A percentile compares a stretch with the other conserved stretches of the same genome.
Evolutionary conservation across 2,113 vertebrate species (phyloP).

Genomic region (Mormyrus iriodes): DNA sequence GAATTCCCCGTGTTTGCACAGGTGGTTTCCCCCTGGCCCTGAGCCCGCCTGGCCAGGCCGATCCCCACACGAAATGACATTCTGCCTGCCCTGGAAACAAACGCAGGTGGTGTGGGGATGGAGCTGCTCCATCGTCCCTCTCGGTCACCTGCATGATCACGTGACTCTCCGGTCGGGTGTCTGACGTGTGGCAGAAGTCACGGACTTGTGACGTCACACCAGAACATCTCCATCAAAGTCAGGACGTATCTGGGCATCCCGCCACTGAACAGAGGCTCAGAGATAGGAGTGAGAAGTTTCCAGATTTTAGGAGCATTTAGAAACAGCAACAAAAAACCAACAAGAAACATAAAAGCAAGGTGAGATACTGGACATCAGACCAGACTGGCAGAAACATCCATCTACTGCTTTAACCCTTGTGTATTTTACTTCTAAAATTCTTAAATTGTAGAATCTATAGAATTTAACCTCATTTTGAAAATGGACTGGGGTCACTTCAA

Average conservation of each 20-base stretch:
- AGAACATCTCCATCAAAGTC: background rate
- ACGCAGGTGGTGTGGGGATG: too few species aligned
- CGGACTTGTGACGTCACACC: background rate
- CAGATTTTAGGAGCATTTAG: background rate
- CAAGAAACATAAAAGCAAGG: background rate
- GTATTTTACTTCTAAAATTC: too few species aligned
- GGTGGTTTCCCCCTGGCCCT: slow-evolving; percentile 12
- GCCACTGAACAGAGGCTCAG: background rate
- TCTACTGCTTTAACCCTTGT: too few species aligned
- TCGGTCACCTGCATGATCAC: background rate
- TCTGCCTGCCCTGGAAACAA: background rate
- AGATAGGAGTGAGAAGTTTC: background rate
- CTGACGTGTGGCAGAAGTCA: background rate
- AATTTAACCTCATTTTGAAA: too few species aligned
- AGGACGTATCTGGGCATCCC: background rate
- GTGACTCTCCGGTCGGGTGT: background rate
- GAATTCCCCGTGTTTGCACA: slow-evolving; percentile 22
- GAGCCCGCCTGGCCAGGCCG: background rate
- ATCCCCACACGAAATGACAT: background rate
- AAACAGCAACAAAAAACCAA: background rate
- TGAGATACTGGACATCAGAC: background rate
- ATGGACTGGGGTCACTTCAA: too few species aligned
- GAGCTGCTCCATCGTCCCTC: background rate
- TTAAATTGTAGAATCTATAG: too few species aligned
- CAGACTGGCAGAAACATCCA: background rate